Percentiles rank a stretch among this genome's conserved stretches.
phyloP scores from a whole-genome alignment of 2,797 vertebrate species.

The Arremon brunneinucha region DNA sequence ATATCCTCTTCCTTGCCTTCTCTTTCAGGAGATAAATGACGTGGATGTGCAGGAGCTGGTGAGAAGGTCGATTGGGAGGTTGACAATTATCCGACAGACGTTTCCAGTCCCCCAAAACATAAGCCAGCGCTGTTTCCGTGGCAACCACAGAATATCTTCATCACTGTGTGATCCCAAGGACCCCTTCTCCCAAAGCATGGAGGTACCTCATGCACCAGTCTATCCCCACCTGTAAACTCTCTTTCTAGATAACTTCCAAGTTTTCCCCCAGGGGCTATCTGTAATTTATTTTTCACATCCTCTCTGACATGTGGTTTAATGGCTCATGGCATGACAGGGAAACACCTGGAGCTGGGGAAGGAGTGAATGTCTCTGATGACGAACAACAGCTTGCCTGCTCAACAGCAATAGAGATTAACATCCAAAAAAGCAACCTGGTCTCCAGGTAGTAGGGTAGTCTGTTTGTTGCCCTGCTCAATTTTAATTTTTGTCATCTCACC shows the following conservation, averaged over 20 bases:
- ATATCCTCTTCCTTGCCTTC: conserved; percentile 14
- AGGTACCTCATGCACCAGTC: conserved; percentile 77
- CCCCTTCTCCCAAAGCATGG: conserved; percentile 89
- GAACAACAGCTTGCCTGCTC: neutral
- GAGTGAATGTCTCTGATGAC: neutral
- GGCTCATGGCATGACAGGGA: neutral
- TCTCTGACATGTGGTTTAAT: neutral
- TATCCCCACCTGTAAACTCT: neutral
- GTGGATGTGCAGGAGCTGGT: conserved; percentile 94
- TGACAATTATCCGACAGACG: conserved; percentile 94
- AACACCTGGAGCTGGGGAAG: neutral
- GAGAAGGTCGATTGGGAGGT: conserved; percentile 93
- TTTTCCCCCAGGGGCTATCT: neutral
- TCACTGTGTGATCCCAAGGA: conserved; percentile 95
- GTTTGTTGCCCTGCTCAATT: neutral
- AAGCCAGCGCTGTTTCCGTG: conserved; percentile 93
- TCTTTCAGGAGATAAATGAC: conserved; percentile 90
- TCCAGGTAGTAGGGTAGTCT: neutral
- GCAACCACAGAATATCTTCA: conserved; percentile 95
- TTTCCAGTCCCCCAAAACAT: conserved; percentile 94
- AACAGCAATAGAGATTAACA: neutral
- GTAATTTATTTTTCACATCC: neutral
- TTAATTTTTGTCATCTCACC: neutral
- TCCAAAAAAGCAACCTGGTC: neutral
- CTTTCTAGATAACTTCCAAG: neutral